Base-by-base conservation (phyloP, 2,888 invertebrate species). In the Leucophenga montana region DNA sequence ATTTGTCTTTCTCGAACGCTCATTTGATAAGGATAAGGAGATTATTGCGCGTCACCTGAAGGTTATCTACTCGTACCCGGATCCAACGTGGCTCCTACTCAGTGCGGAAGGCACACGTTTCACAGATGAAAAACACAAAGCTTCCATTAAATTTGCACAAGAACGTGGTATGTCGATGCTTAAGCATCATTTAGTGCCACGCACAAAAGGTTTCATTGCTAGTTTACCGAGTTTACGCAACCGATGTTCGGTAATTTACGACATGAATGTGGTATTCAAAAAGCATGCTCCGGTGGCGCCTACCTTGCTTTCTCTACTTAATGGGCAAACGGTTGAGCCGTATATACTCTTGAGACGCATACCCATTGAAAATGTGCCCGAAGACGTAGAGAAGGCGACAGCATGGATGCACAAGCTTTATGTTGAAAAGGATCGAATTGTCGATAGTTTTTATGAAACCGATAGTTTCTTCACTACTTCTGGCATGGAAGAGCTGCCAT, bases 51-150 rank as follows among this genome's bases (percentile, higher is more conserved):
- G 90, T 54, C 96, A 97, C 89, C 92, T 98, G 72, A 91, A 92
- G 74, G 94, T 95, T 88, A 91, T 98, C 59, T 92, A 93, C 74
- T 94, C 96, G 80, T 97, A 97, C 91, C 96, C 97, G 67, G 95
- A 95, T 92, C 95, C 94, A 74, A 94, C 94, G 85, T 97, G 95
- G 95, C 89, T 98, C 73, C 88, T 97, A 66, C 88, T 98, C 73
- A 97, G 96, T 84, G 95, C 97, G 0, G 98, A 98, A 90, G 98
- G 98, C 13, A 98, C 98, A 0, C 91, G 98, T 67, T 97, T 96
- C 84, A 97, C 97, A 0, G 90, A 91, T 61, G 92, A 92, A 77
- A 98, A 98, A 86, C 95, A 96, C 84, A 93, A 94, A 88, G 94
- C 94, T 0, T 96, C 97, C 70, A 90, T 95, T 81, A 94, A 95